Evolutionary conservation across 1,140 invertebrate genomes (phyloP).

Genomic region (Scaptodrosophila lebanonensis): DNA sequence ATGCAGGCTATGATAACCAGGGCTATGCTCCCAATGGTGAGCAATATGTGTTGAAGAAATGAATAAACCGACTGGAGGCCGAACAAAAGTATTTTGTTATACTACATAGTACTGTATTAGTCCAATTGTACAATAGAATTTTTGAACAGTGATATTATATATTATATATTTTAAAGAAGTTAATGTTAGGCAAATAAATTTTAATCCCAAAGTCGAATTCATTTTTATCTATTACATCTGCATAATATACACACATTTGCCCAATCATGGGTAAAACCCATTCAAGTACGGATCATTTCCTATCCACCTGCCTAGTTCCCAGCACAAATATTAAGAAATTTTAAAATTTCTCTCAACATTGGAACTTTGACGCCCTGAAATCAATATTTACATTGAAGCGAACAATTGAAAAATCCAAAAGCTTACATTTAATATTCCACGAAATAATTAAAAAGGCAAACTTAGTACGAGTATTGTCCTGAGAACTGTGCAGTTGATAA

Average conservation of each 20-base stretch:
- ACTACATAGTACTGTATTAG: no score
- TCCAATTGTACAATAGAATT: slow-evolving; percentile 37
- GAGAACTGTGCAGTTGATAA: slow-evolving; percentile 63
- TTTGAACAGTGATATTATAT: slow-evolving; percentile 63
- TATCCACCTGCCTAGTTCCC: no score
- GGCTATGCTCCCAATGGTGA: slow-evolving; percentile 49
- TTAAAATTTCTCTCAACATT: no score
- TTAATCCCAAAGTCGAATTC: not conserved
- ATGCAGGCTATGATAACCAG: slow-evolving; percentile 61
- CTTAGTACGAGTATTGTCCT: slow-evolving; percentile 8
- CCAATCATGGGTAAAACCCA: no score
- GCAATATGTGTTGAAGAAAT: no score
- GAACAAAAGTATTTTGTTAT: not conserved
- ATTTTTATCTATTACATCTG: not conserved
- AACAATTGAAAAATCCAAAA: slow-evolving; percentile 26
- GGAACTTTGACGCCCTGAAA: no score
- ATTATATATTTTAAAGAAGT: slow-evolving; percentile 39
- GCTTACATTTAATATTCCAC: slow-evolving; percentile 39
- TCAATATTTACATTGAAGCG: slow-evolving; percentile 41
- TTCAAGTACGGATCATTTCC: no score
- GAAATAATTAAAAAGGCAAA: slow-evolving; percentile 30
- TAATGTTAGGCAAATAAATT: slow-evolving; percentile 38
- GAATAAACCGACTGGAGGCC: not conserved
- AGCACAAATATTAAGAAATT: no score
- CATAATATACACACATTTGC: not conserved